A percentile compares a stretch with the other conserved stretches of the same genome.
phyloP scores from a whole-genome alignment of 2,113 vertebrate species.

The Sinocyclocheilus anshuiensis region DNA sequence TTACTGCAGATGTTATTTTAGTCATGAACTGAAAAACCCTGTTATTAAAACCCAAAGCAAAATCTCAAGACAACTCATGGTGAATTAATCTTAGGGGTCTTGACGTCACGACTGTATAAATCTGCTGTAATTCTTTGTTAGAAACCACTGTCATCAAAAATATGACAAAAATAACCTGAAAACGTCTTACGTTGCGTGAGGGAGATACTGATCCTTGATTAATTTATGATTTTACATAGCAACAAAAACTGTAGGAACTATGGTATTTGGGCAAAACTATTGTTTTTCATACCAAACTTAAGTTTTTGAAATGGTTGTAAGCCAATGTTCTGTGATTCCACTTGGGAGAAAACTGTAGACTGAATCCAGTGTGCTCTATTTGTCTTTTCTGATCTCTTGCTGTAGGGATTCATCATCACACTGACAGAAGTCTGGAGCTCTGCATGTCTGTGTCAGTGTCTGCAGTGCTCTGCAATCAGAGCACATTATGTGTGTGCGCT shows the following conservation, averaged over 20 bases:
- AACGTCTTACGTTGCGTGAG: not conserved
- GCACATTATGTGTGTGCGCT: slow-evolving; percentile 34
- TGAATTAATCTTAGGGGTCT: too few relatives aligned
- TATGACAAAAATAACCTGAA: not conserved
- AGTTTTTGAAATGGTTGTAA: not conserved
- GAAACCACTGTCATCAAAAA: not conserved
- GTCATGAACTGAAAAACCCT: too few relatives aligned
- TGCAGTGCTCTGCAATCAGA: not conserved
- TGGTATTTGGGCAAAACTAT: too few relatives aligned
- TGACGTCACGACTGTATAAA: too few relatives aligned
- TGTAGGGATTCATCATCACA: not conserved
- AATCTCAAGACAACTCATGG: too few relatives aligned
- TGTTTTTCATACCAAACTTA: not conserved
- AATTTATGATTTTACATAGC: not conserved
- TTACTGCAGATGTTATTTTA: too few relatives aligned
- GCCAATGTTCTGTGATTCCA: not conserved
- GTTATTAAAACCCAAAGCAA: too few relatives aligned
- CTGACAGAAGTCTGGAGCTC: not conserved
- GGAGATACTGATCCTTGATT: not conserved
- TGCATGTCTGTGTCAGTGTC: slow-evolving; percentile 50
- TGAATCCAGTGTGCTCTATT: not conserved
- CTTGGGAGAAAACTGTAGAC: too few relatives aligned
- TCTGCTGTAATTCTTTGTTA: not conserved
- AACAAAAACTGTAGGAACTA: not conserved
- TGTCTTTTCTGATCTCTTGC: not conserved